Conservation (phyloP, 1,140 invertebrate genomes). For the Thaumetopoea pityocampa region DNA sequence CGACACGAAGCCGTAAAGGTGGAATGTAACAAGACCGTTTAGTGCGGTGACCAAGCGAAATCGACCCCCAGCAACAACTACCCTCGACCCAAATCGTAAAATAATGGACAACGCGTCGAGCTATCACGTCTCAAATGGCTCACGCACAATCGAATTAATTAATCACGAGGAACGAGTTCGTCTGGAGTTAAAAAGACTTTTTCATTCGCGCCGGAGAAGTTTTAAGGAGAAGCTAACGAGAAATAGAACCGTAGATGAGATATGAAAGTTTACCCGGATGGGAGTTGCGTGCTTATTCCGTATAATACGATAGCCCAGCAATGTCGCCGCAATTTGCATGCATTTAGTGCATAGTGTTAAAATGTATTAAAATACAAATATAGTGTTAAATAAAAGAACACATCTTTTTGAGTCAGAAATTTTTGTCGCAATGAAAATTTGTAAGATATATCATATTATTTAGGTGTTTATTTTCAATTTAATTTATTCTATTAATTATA, state of each 20-base stretch:
- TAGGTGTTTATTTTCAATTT: too few relatives aligned
- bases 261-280: constrained; percentile 60
- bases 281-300: too few relatives aligned
- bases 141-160: constrained; percentile 72
- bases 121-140: constrained; percentile 52
- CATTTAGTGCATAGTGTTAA: too few relatives aligned
- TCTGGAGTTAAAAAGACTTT: constrained; percentile 70
- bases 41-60: constrained; percentile 57
- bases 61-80: constrained; percentile 32
- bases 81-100: constrained; percentile 52
- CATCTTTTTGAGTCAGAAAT: too few relatives aligned
- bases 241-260: constrained; percentile 60
- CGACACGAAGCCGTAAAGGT: constrained; percentile 40
- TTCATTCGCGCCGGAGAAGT: constrained; percentile 55
- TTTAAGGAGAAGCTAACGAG: constrained; percentile 73
- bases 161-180: constrained; percentile 62
- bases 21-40: constrained; percentile 52
- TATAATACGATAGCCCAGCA: too few relatives aligned
- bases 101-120: constrained; percentile 52
- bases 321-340: too few relatives aligned
- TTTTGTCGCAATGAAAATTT: too few relatives aligned
- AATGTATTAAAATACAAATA: too few relatives aligned
- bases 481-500: too few relatives aligned
- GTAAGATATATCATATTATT: too few relatives aligned
- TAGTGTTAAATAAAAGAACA: too few relatives aligned